Conservation (phyloP, 2,888 invertebrate genomes). For the Yponomeuta malinellus region DNA sequence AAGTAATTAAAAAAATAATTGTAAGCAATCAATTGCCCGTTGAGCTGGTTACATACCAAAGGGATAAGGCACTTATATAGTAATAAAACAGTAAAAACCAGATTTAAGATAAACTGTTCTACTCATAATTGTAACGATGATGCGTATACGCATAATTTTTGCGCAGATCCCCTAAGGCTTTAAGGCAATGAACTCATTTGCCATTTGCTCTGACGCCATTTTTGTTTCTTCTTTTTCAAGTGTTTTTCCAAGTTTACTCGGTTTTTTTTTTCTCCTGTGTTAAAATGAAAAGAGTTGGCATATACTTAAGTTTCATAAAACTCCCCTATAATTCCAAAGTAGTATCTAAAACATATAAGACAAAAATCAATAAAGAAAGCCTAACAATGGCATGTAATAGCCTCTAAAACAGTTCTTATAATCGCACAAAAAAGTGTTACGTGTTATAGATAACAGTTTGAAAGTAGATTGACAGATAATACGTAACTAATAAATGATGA, state of each 20-base stretch:
- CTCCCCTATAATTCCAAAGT: no score
- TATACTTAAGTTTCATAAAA: no score
- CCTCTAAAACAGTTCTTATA: neutral
- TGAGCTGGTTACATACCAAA: neutral
- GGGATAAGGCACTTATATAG: neutral
- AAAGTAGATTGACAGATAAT: slow-evolving; percentile 10
- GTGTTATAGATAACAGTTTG: neutral
- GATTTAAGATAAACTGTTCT: neutral
- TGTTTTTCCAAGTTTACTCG: neutral
- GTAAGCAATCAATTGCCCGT: neutral
- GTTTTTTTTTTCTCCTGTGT: no score
- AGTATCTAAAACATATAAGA: neutral
- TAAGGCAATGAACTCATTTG: neutral
- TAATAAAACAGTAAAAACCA: neutral
- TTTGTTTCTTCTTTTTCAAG: neutral
- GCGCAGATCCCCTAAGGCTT: neutral
- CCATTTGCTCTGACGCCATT: neutral
- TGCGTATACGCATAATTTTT: neutral
- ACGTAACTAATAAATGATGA: neutral
- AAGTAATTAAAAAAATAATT: neutral
- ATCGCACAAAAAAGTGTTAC: neutral
- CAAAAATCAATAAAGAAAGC: neutral
- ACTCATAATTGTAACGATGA: neutral
- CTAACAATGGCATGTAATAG: neutral
- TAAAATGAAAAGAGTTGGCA: no score